Conservation (phyloP, 2,113 vertebrate genomes). For the Neofelis nebulosa region DNA sequence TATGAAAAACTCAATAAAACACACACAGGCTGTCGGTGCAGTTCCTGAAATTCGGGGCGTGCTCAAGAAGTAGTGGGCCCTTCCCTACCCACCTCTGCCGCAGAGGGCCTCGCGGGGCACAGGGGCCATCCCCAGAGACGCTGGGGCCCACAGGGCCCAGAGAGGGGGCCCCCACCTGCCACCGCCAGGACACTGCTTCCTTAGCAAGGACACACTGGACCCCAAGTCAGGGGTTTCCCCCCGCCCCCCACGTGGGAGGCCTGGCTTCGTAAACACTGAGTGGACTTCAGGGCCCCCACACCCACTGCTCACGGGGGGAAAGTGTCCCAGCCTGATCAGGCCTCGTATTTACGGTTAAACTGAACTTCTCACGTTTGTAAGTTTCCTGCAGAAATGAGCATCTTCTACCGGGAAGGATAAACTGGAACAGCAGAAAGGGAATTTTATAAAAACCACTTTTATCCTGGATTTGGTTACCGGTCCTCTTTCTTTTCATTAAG, state of each 20-base stretch:
- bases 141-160: neutral
- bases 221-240: neutral
- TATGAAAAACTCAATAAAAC: neutral
- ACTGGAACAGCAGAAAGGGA: neutral
- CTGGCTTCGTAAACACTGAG: neutral
- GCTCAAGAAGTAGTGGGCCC: fast-evolving
- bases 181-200: neutral
- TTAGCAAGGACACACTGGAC: neutral
- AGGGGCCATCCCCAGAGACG: fast-evolving
- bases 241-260: neutral
- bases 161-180: neutral
- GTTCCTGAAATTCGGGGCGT: fast-evolving
- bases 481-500: neutral
- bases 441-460: fast-evolving
- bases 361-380: neutral
- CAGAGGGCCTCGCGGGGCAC: neutral
- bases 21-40: fast-evolving
- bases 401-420: neutral
- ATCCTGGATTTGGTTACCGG: neutral
- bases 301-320: neutral
- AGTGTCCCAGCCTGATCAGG: too few relatives aligned
- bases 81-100: too few relatives aligned
- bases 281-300: fast-evolving
- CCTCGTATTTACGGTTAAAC: neutral
- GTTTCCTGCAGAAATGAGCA: neutral